Base-by-base conservation (phyloP, 1,140 invertebrate genomes). In the Hylaeus volcanicus region DNA sequence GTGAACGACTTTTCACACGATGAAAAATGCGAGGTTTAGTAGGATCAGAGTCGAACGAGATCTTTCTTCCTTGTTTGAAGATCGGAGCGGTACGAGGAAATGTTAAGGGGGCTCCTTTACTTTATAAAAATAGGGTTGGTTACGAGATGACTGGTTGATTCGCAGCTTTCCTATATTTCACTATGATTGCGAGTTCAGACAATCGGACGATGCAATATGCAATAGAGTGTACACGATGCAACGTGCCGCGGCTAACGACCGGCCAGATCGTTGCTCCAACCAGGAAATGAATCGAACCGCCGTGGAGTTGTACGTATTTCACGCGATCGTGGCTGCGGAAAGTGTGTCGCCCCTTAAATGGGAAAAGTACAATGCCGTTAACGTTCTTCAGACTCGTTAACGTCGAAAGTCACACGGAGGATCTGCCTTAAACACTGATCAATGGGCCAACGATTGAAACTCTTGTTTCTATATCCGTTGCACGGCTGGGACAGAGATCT, bases 291-390 rank as follows among this genome's bases (percentile, higher is more conserved):
- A 90, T 89, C 82, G 82, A 89, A 85, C 85, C 84, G 55, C 79
- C 74, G 83, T 82, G 79, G 86, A 91, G 91, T 92, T 91, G 89
- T 89, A 92, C 87, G 90, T 89, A 51, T 92, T 92, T 90, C 88
- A 86, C 88, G 88, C 79, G 88, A 91, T 91, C 82, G 72, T 75
- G 72, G 51, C 77, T 88, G 87, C 86, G 83, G 88, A 88, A 91
- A 92, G 88, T 90, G 87, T 73, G 78, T 51, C 87, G 43, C 83
- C 69, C 82, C 79, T 82, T 77, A 85, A 89, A 90, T 80, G 82
- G 83, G 83, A 90, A 86, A 89, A 82, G 86, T 81, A 70, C 66
- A 82, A 80, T 82, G 75, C 79, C 74, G 39, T 75, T 58, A 60
- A 48, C 69, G 41, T 14, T 45, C n/a, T 41, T 48, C 41, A 39